Conservation (phyloP, 2,888 invertebrate species). For the Cheilosia pagana region DNA sequence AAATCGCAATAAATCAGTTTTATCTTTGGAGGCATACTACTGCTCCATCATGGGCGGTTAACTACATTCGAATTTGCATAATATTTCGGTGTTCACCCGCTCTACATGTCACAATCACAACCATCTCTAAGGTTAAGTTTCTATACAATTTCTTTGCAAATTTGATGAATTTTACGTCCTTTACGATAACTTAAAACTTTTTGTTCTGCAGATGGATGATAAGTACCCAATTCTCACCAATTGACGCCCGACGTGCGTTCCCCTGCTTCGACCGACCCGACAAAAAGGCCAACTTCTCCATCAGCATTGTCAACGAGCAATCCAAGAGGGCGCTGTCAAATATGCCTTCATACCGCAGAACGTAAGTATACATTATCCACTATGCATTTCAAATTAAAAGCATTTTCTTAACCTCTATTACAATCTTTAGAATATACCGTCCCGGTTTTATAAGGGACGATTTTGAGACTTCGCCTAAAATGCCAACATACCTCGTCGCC, state of each 20-base stretch:
- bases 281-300: slow-evolving; percentile 90
- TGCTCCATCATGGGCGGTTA: too few relatives aligned
- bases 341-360: slow-evolving; percentile 85
- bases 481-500: slow-evolving; percentile 91
- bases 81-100: too few relatives aligned
- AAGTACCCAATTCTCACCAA: slow-evolving; percentile 92
- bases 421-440: slow-evolving; percentile 78
- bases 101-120: too few relatives aligned
- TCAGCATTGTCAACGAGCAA: slow-evolving; percentile 86
- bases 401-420: not conserved
- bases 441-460: slow-evolving; percentile 87
- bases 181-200: not conserved
- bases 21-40: too few relatives aligned
- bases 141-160: too few relatives aligned
- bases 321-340: slow-evolving; percentile 85
- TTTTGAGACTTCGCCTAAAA: slow-evolving; percentile 87
- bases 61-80: too few relatives aligned
- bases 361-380: slow-evolving; percentile 76
- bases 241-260: slow-evolving; percentile 91
- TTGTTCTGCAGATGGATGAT: slow-evolving; percentile 87
- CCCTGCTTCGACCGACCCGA: slow-evolving; percentile 95
- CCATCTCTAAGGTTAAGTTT: too few relatives aligned
- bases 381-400: not conserved
- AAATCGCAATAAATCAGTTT: too few relatives aligned
- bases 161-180: too few relatives aligned